Conservation (phyloP, 2,113 vertebrate species). For the Hemiprocne comata region DNA sequence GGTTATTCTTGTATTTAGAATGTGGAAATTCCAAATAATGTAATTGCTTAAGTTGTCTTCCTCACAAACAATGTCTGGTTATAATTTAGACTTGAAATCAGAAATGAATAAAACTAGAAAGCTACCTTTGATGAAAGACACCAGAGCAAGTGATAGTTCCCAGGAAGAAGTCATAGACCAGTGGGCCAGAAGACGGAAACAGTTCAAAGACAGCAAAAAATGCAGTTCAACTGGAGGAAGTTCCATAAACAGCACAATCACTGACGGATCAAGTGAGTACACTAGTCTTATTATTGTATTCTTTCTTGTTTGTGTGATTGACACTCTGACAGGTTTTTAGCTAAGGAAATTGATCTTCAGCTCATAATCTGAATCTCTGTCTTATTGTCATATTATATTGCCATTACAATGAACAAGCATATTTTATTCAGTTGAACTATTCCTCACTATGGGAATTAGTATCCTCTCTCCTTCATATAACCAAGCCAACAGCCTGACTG, state of each 20-base stretch:
- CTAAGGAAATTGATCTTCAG: neutral
- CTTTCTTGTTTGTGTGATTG: neutral
- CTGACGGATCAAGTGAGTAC: slow-evolving; percentile 85
- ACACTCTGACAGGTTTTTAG: neutral
- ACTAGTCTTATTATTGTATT: neutral
- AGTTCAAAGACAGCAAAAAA: slow-evolving; percentile 85
- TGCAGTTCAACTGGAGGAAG: slow-evolving; percentile 83
- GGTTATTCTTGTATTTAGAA: neutral
- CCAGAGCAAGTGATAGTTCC: slow-evolving; percentile 58
- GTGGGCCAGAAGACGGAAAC: slow-evolving; percentile 85
- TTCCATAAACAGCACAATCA: slow-evolving; percentile 85
- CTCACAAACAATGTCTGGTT: slow-evolving; percentile 25
- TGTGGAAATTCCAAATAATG: neutral
- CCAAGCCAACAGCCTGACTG: neutral
- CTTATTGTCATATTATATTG: too few relatives aligned
- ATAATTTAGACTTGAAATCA: slow-evolving; percentile 65
- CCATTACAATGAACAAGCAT: neutral
- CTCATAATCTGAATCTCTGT: neutral
- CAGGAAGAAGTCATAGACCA: slow-evolving; percentile 80
- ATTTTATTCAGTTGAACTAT: neutral
- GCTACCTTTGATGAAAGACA: slow-evolving; percentile 70
- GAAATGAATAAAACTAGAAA: slow-evolving; percentile 76
- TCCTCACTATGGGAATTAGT: neutral
- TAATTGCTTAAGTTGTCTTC: neutral
- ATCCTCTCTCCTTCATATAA: neutral